These are phyloP conservation scores for Marmota flaviventris DNA, from an alignment of 2,113 vertebrate species.

Conservation along the genomic window DNA sequence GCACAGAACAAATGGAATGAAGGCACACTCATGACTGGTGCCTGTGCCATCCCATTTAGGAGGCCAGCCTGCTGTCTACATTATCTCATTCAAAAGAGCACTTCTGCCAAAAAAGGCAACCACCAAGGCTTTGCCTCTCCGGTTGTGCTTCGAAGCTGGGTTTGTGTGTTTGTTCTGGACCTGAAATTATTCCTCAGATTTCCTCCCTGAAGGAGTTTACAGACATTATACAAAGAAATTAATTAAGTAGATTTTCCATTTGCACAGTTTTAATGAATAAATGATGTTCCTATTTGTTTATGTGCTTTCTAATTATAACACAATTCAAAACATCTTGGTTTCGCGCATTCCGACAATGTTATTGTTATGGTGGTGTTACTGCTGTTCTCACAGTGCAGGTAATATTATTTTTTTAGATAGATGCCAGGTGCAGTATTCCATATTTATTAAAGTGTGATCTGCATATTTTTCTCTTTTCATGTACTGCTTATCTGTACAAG, in stretches of 20 bases:
- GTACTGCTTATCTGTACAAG: constrained; percentile 69
- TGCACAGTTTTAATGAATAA: constrained; percentile 85
- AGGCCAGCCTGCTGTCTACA: neutral
- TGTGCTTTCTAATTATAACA: constrained; percentile 84
- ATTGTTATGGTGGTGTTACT: constrained; percentile 73
- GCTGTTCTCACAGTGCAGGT: constrained; percentile 68
- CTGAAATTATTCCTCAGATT: constrained; percentile 71
- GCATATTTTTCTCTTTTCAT: constrained; percentile 75
- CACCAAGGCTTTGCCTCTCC: neutral
- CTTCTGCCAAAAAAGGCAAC: neutral
- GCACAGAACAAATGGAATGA: neutral
- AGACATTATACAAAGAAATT: constrained; percentile 84
- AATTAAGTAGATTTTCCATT: constrained; percentile 85
- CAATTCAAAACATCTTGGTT: constrained; percentile 80
- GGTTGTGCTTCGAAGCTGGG: constrained; percentile 22
- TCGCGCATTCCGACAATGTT: constrained; percentile 61
- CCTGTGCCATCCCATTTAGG: neutral
- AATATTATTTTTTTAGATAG: constrained; percentile 74
- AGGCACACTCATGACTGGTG: neutral
- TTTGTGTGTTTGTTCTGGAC: constrained; percentile 49
- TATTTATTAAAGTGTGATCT: constrained; percentile 82
- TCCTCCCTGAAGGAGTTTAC: constrained; percentile 77
- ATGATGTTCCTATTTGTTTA: constrained; percentile 84
- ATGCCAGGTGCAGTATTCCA: constrained; percentile 80
- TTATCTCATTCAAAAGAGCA: neutral